Evolutionary conservation across 1,140 invertebrate genomes (phyloP).

Genomic region (Hylyphantes graminicola): DNA sequence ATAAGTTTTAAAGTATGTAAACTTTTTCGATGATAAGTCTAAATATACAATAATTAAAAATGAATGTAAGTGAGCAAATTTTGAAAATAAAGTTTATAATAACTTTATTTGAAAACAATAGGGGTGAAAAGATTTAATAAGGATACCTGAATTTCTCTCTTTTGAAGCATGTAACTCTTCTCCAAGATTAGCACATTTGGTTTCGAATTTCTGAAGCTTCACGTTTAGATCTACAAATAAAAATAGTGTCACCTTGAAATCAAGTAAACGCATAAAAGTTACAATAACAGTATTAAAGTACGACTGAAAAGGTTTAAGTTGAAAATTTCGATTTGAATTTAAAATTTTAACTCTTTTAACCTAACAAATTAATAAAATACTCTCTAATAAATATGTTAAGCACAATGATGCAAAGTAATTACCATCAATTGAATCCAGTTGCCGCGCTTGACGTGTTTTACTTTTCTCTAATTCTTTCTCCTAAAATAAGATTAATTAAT

Average conservation of each 20-base stretch:
- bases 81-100: too few relatives aligned
- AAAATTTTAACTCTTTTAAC: too few relatives aligned
- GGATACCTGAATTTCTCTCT: conserved; percentile 42
- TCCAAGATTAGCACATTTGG: conserved; percentile 17
- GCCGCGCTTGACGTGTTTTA: conserved; percentile 29
- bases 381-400: background rate
- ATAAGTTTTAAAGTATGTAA: too few relatives aligned
- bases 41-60: too few relatives aligned
- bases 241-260: background rate
- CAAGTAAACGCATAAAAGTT: background rate
- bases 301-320: too few relatives aligned
- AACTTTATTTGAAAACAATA: too few relatives aligned
- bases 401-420: background rate
- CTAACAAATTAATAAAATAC: background rate
- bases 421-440: conserved; percentile 55
- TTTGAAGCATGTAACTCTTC: conserved; percentile 37
- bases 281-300: too few relatives aligned
- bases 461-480: conserved; percentile 53
- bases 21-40: too few relatives aligned
- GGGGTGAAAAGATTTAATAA: too few relatives aligned
- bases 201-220: conserved; percentile 47
- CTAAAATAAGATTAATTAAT: conserved; percentile 5
- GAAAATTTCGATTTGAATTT: too few relatives aligned
- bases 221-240: conserved; percentile 38
- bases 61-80: too few relatives aligned